A percentile compares a stretch with the other conserved stretches of the same genome.
These are phyloP conservation scores for Sinocyclocheilus rhinocerous DNA, from an alignment of 2,113 vertebrate species.

Conservation along the genomic window DNA sequence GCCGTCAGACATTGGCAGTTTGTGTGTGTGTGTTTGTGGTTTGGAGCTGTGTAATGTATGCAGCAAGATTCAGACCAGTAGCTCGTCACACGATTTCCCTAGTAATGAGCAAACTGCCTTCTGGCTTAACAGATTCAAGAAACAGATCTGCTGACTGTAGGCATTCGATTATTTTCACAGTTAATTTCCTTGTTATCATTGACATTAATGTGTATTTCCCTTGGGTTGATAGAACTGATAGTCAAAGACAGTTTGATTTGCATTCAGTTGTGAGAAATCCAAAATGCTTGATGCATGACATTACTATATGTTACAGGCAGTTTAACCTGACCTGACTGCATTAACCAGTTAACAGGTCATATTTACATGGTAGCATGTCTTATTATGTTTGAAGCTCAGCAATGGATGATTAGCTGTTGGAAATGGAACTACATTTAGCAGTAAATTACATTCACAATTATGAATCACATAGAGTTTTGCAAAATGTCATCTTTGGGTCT, in stretches of 20 bases:
- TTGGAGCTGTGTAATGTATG: conserved; percentile 49
- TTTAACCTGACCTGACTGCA: background rate
- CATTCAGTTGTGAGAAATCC: background rate
- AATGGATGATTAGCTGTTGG: conserved; percentile 33
- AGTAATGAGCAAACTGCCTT: conserved; percentile 71
- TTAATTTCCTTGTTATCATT: background rate
- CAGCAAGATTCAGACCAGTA: conserved; percentile 62
- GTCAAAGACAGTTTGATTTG: background rate
- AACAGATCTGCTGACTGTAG: background rate
- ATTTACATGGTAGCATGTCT: background rate
- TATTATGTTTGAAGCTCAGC: conserved; percentile 37
- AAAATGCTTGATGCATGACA: background rate
- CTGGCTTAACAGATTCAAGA: conserved; percentile 53
- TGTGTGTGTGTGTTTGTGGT: background rate
- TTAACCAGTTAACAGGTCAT: background rate
- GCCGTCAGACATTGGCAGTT: background rate
- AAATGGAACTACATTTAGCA: background rate
- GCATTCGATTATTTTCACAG: background rate
- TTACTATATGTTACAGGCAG: background rate
- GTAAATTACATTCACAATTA: no score
- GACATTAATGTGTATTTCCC: background rate
- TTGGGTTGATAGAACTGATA: background rate
- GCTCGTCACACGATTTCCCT: conserved; percentile 61
- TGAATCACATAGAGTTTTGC: background rate
- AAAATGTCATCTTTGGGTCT: conserved; percentile 2